Evolutionary conservation across 1,140 invertebrate species (phyloP), one percentile per base, ranked within the genome.

Genomic region (Acromyrmex charruanus): DNA sequence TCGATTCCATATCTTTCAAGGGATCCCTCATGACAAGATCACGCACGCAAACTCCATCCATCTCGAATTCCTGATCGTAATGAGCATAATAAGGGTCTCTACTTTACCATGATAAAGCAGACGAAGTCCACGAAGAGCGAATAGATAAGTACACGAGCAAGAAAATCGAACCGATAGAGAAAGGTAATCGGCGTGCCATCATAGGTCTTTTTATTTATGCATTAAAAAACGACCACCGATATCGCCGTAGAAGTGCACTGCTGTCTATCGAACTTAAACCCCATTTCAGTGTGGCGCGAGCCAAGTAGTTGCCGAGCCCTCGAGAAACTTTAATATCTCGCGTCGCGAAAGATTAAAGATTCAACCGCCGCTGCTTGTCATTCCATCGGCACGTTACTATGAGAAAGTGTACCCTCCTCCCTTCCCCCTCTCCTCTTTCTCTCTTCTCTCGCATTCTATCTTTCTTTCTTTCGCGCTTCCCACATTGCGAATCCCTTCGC

Each of bases 261-360:
- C 69, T 88, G 80, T 51, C 77, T 82, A 63, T 35, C 85, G 87
- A 85, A 89, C 89, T 92, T 91, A 82, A 92, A 91, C 90, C 85
- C 92, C 89, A 91, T 92, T 93, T 93, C 72, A 87, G 77, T 65
- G n/a, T 81, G 87, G 89, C 89, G 89, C 91, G 58, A 28, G 92
- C 88, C 86, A 91, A 93, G 91, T 92, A 90, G 89, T 89, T 91
- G 86, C 87, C 77, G 35, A 91, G 89, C 88, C 90, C 92, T 93
- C 88, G 91, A 92, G 92, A 93, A 93, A 88, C 91, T 93, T 92
- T 93, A 93, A 92, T 93, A 93, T 92, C 91, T 88, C 89, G 87
- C 91, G 92, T 89, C 87, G 89, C 72, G 86, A 91, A 69, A 93
- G 92, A 93, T 93, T 93, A 93, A 93, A 93, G 92, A 93, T 93